Conservation (phyloP, 1,140 invertebrate genomes). For the Stegodyphus mimosarum region DNA sequence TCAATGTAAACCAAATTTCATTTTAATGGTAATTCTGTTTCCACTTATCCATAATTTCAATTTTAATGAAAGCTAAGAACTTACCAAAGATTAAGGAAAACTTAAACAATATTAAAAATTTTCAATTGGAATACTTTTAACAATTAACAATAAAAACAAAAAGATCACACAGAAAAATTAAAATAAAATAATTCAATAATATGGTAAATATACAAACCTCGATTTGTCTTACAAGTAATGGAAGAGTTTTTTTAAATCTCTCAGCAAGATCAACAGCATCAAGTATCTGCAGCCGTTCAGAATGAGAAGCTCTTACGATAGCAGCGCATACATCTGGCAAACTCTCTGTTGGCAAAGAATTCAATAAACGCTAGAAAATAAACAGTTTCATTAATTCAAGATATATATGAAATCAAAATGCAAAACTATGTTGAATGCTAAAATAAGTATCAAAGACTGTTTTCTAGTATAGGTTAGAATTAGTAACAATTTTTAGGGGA, state of each 20-base stretch:
- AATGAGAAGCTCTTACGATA: constrained; percentile 70
- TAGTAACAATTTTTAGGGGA: too few species aligned
- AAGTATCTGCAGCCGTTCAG: constrained; percentile 71
- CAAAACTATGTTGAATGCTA: not conserved
- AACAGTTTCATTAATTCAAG: not conserved
- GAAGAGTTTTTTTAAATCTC: constrained; percentile 70
- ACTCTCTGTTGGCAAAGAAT: constrained; percentile 69
- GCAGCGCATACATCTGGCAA: constrained; percentile 71
- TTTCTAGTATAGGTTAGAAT: too few species aligned
- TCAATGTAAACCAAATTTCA: not conserved
- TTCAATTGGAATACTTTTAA: too few species aligned
- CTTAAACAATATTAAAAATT: too few species aligned
- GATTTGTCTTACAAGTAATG: constrained; percentile 70
- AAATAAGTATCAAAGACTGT: not conserved
- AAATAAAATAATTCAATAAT: not conserved
- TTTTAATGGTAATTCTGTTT: too few species aligned
- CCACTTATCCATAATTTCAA: too few species aligned
- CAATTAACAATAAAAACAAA: too few species aligned
- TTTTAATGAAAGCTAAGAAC: too few species aligned
- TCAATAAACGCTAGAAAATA: constrained; percentile 68
- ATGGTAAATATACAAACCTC: constrained; percentile 65
- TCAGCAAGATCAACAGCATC: constrained; percentile 71
- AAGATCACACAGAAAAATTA: too few species aligned
- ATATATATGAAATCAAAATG: not conserved
- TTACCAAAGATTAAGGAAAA: too few species aligned